Conservation (phyloP, 2,888 invertebrate species). For the Eupithecia exiguata region DNA sequence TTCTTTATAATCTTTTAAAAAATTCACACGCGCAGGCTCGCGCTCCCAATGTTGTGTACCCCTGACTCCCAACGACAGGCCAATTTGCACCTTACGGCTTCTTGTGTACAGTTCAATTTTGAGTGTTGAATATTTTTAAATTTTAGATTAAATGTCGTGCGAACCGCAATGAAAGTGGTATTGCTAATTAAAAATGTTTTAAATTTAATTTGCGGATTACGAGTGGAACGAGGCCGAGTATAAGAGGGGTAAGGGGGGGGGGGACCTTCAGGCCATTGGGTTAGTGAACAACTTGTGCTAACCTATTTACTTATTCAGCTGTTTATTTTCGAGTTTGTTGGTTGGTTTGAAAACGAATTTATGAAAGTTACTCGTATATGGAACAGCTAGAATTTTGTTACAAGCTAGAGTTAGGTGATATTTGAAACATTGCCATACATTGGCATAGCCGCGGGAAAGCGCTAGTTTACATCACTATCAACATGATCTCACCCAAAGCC, state of each 20-base stretch:
- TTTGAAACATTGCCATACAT: not conserved
- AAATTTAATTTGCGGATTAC: slow-evolving; percentile 43
- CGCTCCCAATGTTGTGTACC: slow-evolving; percentile 57
- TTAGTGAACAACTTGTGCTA: slow-evolving; percentile 2
- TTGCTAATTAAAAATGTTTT: slow-evolving; percentile 64
- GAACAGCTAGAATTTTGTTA: not conserved
- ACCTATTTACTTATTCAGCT: not conserved
- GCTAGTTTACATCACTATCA: not conserved
- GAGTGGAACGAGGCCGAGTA: slow-evolving; percentile 23
- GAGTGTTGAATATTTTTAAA: slow-evolving; percentile 41
- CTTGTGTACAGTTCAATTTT: slow-evolving; percentile 43
- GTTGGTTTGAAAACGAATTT: not conserved
- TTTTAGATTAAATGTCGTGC: slow-evolving; percentile 51
- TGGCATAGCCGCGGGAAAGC: not conserved
- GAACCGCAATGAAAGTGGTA: slow-evolving; percentile 61
- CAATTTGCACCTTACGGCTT: slow-evolving; percentile 44
- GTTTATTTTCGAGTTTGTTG: not conserved
- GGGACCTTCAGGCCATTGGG: slow-evolving; percentile 5
- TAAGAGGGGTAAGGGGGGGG: too few species aligned
- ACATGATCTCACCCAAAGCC: not conserved
- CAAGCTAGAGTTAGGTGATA: not conserved
- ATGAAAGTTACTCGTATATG: not conserved
- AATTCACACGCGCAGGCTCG: slow-evolving; percentile 67
- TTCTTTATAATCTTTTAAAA: slow-evolving; percentile 78
- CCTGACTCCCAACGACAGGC: slow-evolving; percentile 44